Base-by-base conservation (phyloP, 2,888 invertebrate species). In the Andrena hattorfiana region DNA sequence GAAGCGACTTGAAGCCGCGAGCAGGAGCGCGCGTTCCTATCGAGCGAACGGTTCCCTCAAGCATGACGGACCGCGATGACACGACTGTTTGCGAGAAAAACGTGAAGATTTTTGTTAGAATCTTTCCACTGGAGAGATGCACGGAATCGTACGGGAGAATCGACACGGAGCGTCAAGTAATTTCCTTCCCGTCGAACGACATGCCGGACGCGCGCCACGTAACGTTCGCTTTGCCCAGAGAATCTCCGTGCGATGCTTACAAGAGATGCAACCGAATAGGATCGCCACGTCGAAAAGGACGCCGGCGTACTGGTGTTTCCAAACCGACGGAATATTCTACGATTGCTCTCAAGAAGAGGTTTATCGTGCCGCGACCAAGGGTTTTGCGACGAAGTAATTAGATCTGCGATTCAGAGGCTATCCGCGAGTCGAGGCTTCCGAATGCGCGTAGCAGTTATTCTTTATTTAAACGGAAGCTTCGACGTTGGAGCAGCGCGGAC, bases 281-380 rank as follows among this genome's bases (percentile, higher is more conserved):
- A 26, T 67, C 4, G 69, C 81, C 3, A 84, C 85, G 4, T 77
- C 85, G 0, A 89, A 85, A 66, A 77, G 85, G n/a, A 32, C 66
- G 13, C 54, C 66, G 0, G 90, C 88, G 49, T 95, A 92, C 87
- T 94, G 94, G 94, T 90, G 92, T 49, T 95, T 94, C 85, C 73
- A 87, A 68, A 92, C 93, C 0, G 93, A 94, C 83, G 94, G 93
- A 13, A 86, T 94, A 23, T 94, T 95, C 85, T 91, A 91, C 60
- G 93, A 94, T 69, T 83, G 87, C 13, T 90, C 91, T 0, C 94
- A 94, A 81, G 87, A 91, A 2, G 90, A 92, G 56, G 89, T 95
- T 35, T 94, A 94, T 83, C 82, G 89, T 2, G 80, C 84, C 8
- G 89, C 94, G n/a, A 90, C 89, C 23, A 85, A 87, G 6, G 93